These are phyloP conservation scores for Sinopyrophorus schimmeli DNA, from an alignment of 2,888 invertebrate genomes.

Conservation along the genomic window DNA sequence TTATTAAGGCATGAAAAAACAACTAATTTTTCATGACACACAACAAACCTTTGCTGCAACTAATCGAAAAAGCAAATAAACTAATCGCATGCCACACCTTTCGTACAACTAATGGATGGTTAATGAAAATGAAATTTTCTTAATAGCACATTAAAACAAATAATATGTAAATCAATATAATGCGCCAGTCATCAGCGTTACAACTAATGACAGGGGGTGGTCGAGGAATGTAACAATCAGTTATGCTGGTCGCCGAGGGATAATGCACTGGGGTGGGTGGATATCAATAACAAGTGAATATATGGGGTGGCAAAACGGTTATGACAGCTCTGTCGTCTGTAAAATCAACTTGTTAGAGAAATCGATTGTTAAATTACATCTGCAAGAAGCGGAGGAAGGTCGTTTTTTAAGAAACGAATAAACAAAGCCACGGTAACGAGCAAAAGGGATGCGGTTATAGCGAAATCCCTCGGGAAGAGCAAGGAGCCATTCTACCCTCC, in stretches of 20 bases:
- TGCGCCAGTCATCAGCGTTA: conserved; percentile 28
- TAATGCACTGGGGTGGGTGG: conserved; percentile 25
- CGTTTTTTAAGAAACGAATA: too few species aligned
- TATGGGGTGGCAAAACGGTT: conserved; percentile 45
- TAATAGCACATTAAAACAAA: conserved; percentile 7
- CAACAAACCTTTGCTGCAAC: too few species aligned
- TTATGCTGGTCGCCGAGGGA: conserved; percentile 21
- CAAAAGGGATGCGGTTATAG: too few species aligned
- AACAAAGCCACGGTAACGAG: too few species aligned
- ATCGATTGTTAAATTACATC: conserved; percentile 11
- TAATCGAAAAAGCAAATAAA: conserved; percentile 41
- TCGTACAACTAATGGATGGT: conserved; percentile 19
- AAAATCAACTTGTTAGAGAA: conserved; percentile 39
- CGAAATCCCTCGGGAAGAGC: conserved; percentile 12
- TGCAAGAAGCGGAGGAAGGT: too few species aligned
- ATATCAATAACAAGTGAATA: conserved; percentile 47
- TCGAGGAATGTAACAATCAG: conserved; percentile 24
- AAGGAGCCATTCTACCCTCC: conserved; percentile 30
- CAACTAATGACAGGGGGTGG: conserved; percentile 32
- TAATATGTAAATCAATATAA: conserved; percentile 17
- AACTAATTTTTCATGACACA: too few species aligned
- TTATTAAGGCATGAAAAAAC: too few species aligned
- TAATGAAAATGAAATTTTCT: conserved; percentile 14
- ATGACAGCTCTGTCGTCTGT: conserved; percentile 46
- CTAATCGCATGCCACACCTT: conserved; percentile 36